Percentiles rank a stretch among this genome's conserved stretches.
These are phyloP conservation scores for Salticus scenicus DNA, from an alignment of 2,888 invertebrate genomes.

Conservation along the genomic window DNA sequence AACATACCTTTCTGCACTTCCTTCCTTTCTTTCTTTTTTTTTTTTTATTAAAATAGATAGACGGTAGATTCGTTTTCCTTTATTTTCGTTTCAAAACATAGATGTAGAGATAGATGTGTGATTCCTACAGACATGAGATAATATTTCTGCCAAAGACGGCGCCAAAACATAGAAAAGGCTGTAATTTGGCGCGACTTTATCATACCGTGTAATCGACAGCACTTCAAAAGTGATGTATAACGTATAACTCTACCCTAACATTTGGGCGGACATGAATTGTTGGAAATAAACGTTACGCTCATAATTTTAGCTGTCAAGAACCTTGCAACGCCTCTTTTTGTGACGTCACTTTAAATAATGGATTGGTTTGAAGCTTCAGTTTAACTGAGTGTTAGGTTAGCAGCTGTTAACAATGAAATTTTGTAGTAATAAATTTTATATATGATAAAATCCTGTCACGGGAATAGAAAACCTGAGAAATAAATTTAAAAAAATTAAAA, in stretches of 20 bases:
- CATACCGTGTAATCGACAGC: constrained; percentile 50
- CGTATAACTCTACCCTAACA: constrained; percentile 48
- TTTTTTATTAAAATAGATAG: not conserved
- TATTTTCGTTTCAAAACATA: too few species aligned
- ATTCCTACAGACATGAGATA: constrained; percentile 14
- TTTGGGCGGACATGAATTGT: constrained; percentile 29
- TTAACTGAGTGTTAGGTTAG: not conserved
- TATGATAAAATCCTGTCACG: not conserved
- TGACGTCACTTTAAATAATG: constrained; percentile 17
- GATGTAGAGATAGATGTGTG: constrained; percentile 19
- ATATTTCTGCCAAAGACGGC: constrained; percentile 57
- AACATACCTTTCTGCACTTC: constrained; percentile 16
- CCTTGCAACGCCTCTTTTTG: constrained; percentile 24
- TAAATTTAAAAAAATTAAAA: too few species aligned
- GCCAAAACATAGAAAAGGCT: constrained; percentile 28
- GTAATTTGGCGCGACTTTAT: constrained; percentile 65
- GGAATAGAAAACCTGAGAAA: too few species aligned
- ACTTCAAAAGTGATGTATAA: constrained; percentile 48
- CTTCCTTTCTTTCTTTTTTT: not conserved
- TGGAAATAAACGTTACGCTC: constrained; percentile 35
- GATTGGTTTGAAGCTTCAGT: not conserved
- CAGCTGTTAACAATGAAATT: not conserved
- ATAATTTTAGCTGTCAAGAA: constrained; percentile 32
- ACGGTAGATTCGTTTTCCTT: too few species aligned
- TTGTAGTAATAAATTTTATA: not conserved